Evolutionary conservation across 2,888 invertebrate species (phyloP), one percentile per base, ranked within the genome.

Genomic region (Colletes collaris): DNA sequence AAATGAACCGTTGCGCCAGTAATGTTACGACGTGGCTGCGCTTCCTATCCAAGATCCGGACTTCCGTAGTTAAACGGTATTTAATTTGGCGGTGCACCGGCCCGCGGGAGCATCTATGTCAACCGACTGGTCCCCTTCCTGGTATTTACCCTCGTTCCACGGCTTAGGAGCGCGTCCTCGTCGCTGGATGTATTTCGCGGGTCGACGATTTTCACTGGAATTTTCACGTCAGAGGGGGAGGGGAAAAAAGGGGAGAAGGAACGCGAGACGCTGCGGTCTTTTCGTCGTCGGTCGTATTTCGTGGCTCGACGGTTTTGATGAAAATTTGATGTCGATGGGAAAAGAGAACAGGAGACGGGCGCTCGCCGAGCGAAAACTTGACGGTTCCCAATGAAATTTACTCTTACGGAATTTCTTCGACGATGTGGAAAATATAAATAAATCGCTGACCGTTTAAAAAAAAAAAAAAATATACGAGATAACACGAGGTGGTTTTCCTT

Each of bases 1-100:
- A 86, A 87, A 87, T 80, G 87, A 86, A 85, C 86, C 86, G 81
- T 84, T 79, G 83, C 82, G 84, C 79, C 65, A 76, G 82, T 78
- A 81, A 75, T 75, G 83, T 79, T 82, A 82, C 79, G 71, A 68
- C 74, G 79, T 80, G 67, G 76, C 79, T 80, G 37, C 86, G 64
- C 83, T 82, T 81, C 82, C 83, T 79, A 81, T 75, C 81, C 62
- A 83, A 80, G 81, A 84, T 85, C 84, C 81, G 84, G 81, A 84
- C 81, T 86, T 86, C 82, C 82, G 76, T 76, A 68, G 63, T 77
- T 85, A 79, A 84, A 81, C 79, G 71, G 77, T 83, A 80, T 85
- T 85, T 85, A 86, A 86, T 86, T 84, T 74, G 68, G 62, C 55
- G 56, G 64, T 59, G 62, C 66, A 76, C 55, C 27, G 44, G 46